Evolutionary conservation across 1,140 invertebrate genomes (phyloP).

Genomic region (Phortica variegata): DNA sequence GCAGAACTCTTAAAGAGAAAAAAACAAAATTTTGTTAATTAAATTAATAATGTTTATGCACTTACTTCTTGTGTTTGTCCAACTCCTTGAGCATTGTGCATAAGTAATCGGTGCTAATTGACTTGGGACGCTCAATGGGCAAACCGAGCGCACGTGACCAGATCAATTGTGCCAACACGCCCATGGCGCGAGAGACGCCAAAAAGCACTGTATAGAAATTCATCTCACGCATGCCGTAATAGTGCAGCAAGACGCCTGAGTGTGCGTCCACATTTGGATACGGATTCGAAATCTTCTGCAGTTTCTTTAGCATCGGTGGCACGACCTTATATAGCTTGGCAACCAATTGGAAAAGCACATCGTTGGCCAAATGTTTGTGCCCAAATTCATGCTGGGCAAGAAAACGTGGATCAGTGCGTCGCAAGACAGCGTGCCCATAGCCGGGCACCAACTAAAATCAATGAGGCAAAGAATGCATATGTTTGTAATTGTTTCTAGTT

Average conservation of each 20-base stretch:
- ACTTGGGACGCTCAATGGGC: slow-evolving; percentile 94
- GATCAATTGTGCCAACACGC: slow-evolving; percentile 83
- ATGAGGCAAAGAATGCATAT: no score
- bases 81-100: background rate
- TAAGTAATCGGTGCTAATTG: slow-evolving; percentile 75
- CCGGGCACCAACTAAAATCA: slow-evolving; percentile 84
- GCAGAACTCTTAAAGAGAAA: no score
- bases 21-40: no score
- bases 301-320: slow-evolving; percentile 84
- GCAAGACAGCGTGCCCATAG: slow-evolving; percentile 92
- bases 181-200: slow-evolving; percentile 90
- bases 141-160: slow-evolving; percentile 93
- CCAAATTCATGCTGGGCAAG: slow-evolving; percentile 92
- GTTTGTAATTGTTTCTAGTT: no score
- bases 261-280: slow-evolving; percentile 98
- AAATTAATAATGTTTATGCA: no score
- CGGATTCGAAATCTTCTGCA: slow-evolving; percentile 95
- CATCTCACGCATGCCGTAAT: slow-evolving; percentile 95
- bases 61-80: no score
- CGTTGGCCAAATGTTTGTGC: slow-evolving; percentile 87
- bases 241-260: slow-evolving; percentile 88
- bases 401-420: slow-evolving; percentile 89
- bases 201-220: slow-evolving; percentile 97
- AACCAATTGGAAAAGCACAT: slow-evolving; percentile 87
- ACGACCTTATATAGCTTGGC: slow-evolving; percentile 88